Conservation (phyloP, 2,888 invertebrate species). For the Drosophila subsilvestris region DNA sequence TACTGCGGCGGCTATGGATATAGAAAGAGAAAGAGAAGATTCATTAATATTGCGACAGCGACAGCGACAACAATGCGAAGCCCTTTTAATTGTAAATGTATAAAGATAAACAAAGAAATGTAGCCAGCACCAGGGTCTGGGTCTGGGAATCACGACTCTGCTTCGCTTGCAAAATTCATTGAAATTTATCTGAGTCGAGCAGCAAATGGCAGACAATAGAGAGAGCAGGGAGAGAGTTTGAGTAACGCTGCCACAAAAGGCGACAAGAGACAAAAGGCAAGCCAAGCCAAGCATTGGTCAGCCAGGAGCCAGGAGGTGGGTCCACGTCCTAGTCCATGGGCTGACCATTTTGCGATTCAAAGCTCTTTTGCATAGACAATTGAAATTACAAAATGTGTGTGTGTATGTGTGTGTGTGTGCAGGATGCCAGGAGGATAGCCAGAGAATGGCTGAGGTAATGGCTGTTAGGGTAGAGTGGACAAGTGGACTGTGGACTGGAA, state of each 20-base stretch:
- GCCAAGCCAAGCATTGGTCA: constrained; percentile 33
- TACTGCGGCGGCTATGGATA: constrained; percentile 14
- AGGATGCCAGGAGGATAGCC: not conserved
- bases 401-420: not conserved
- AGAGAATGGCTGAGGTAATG: not conserved
- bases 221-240: not conserved
- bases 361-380: constrained; percentile 74
- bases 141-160: constrained; percentile 29
- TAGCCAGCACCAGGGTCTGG: constrained; percentile 38
- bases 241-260: constrained; percentile 35
- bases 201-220: constrained; percentile 53
- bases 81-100: constrained; percentile 78
- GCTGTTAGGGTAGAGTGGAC: not conserved
- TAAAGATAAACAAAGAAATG: constrained; percentile 78
- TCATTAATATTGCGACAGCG: constrained; percentile 76
- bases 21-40: constrained; percentile 40
- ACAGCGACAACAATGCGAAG: constrained; percentile 62
- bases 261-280: constrained; percentile 46
- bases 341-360: constrained; percentile 74
- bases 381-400: constrained; percentile 59
- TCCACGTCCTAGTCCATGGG: constrained; percentile 9
- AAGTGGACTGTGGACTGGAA: not conserved
- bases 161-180: constrained; percentile 70
- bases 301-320: constrained; percentile 13
- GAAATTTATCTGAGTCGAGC: constrained; percentile 71